These are phyloP conservation scores for Itoplectis maculator DNA, from an alignment of 2,888 invertebrate genomes.

Conservation along the genomic window DNA sequence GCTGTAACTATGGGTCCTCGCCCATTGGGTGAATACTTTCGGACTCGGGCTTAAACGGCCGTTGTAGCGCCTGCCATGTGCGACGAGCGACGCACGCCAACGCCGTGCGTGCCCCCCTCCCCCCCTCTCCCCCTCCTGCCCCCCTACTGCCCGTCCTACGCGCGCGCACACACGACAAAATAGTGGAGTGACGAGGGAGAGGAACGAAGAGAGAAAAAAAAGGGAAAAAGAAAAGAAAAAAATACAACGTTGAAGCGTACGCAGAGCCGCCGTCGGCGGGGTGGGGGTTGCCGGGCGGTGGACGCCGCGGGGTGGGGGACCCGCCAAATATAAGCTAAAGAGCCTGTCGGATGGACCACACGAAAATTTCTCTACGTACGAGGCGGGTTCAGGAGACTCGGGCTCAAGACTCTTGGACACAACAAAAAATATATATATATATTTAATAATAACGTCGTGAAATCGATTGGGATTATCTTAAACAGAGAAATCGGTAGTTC, in stretches of 20 bases:
- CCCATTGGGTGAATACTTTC: slow-evolving; percentile 76
- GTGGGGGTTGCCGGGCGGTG: slow-evolving; percentile 75
- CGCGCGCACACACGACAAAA: slow-evolving; percentile 66
- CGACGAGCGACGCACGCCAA: slow-evolving; percentile 60
- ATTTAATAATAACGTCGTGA: slow-evolving; percentile 42
- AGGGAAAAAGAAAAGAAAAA: slow-evolving; percentile 67
- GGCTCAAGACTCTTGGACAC: slow-evolving; percentile 43
- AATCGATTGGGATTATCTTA: slow-evolving; percentile 33
- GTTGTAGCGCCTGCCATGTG: slow-evolving; percentile 17
- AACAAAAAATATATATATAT: neutral
- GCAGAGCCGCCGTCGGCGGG: slow-evolving; percentile 56
- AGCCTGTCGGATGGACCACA: slow-evolving; percentile 83
- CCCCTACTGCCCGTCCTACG: slow-evolving; percentile 52
- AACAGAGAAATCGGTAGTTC: slow-evolving; percentile 35
- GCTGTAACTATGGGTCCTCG: slow-evolving; percentile 61
- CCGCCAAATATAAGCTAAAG: slow-evolving; percentile 83
- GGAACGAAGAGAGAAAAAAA: slow-evolving; percentile 57
- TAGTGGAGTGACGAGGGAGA: slow-evolving; percentile 43
- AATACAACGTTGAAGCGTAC: slow-evolving; percentile 65
- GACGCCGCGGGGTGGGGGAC: slow-evolving; percentile 76
- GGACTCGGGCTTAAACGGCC: slow-evolving; percentile 73
- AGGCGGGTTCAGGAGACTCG: slow-evolving; percentile 74
- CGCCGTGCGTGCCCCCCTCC: slow-evolving; percentile 49
- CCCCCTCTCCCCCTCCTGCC: no score
- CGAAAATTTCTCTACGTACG: slow-evolving; percentile 82